phyloP scores from a whole-genome alignment of 2,888 invertebrate species.

The Heteromyza rotundicornis region DNA sequence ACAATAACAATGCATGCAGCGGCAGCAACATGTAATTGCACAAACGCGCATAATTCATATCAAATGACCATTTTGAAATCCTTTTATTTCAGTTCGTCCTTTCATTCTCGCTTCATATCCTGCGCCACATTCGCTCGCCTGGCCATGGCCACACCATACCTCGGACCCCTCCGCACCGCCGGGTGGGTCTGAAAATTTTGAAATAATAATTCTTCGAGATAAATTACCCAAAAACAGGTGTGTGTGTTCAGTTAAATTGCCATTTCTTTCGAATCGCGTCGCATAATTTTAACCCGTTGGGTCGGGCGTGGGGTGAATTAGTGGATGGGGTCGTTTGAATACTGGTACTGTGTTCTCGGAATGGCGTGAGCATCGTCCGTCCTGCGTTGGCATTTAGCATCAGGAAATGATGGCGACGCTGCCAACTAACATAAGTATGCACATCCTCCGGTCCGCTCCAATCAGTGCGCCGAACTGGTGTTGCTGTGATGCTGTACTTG shows the following conservation, averaged over 20 bases:
- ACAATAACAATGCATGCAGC: slow-evolving; percentile 47
- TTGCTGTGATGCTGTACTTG: slow-evolving; percentile 28
- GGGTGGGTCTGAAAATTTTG: slow-evolving; percentile 55
- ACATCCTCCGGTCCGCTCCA: slow-evolving; percentile 11
- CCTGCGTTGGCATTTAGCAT: slow-evolving; percentile 55
- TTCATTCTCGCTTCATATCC: slow-evolving; percentile 23
- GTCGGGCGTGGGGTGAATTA: neutral
- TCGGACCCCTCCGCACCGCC: slow-evolving; percentile 15
- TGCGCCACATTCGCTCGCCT: neutral
- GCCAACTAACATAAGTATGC: slow-evolving; percentile 41
- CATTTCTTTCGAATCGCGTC: slow-evolving; percentile 41
- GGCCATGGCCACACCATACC: neutral
- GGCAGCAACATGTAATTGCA: slow-evolving; percentile 54
- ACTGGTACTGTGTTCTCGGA: neutral
- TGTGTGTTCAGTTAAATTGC: slow-evolving; percentile 55
- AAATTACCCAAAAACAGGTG: slow-evolving; percentile 62
- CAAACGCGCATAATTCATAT: slow-evolving; percentile 60
- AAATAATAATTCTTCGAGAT: slow-evolving; percentile 63
- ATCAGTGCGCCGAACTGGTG: slow-evolving; percentile 16
- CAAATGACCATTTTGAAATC: slow-evolving; percentile 62
- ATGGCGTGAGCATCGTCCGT: slow-evolving; percentile 22
- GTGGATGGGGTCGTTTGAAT: slow-evolving; percentile 14
- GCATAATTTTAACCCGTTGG: slow-evolving; percentile 36
- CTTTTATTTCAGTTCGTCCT: slow-evolving; percentile 57
- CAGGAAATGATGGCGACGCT: slow-evolving; percentile 60